These are phyloP conservation scores for Leptoclinus maculatus DNA, from an alignment of 2,797 vertebrate genomes.

Conservation along the genomic window DNA sequence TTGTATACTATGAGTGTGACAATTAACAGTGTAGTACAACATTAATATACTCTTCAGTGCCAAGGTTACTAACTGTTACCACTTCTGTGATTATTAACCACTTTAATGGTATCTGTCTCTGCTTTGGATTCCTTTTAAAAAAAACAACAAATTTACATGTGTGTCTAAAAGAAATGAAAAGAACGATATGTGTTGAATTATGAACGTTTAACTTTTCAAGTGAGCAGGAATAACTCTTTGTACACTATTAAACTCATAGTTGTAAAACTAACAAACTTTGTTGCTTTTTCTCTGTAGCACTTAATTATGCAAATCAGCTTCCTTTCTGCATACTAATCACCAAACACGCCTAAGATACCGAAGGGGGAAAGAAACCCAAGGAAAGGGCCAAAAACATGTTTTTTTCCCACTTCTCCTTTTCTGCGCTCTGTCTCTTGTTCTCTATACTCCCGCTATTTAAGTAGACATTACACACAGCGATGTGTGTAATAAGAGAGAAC, in stretches of 20 bases:
- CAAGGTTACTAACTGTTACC: constrained; percentile 85
- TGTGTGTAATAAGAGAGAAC: constrained; percentile 73
- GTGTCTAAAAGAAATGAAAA: constrained; percentile 69
- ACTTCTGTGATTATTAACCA: constrained; percentile 85
- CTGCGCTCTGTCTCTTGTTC: constrained; percentile 32
- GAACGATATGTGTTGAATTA: constrained; percentile 71
- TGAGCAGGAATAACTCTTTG: constrained; percentile 85
- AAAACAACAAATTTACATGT: constrained; percentile 48
- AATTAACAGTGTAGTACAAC: constrained; percentile 80
- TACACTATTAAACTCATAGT: constrained; percentile 86
- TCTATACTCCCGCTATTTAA: constrained; percentile 48
- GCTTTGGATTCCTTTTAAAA: constrained; percentile 75
- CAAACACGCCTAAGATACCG: constrained; percentile 64
- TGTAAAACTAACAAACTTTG: constrained; percentile 88
- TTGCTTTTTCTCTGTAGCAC: constrained; percentile 86
- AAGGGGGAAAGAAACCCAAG: constrained; percentile 9
- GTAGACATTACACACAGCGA: constrained; percentile 63
- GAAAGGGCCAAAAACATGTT: constrained; percentile 58
- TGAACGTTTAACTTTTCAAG: constrained; percentile 81
- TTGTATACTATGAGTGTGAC: constrained; percentile 74
- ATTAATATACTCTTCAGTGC: constrained; percentile 83
- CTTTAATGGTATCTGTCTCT: constrained; percentile 83
- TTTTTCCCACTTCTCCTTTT: constrained; percentile 55
- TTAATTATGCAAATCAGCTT: constrained; percentile 84
- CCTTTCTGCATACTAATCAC: constrained; percentile 86